Percentiles rank a stretch among this genome's conserved stretches.
These are phyloP conservation scores for Drosophila aff. DNA, from an alignment of 1,140 invertebrate species.

Conservation along the genomic window DNA sequence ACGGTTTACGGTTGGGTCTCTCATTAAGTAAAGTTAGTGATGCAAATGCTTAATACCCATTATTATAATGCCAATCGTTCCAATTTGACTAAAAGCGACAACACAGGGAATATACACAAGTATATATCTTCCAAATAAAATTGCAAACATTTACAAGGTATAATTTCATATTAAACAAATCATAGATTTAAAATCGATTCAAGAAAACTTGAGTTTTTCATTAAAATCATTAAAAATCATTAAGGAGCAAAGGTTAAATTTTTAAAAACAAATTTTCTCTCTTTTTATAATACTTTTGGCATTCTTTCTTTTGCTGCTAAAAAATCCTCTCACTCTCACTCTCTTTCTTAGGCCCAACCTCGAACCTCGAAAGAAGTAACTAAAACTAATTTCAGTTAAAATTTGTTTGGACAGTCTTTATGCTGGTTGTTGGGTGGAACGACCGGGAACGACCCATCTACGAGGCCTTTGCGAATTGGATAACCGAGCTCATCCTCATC, in stretches of 20 bases:
- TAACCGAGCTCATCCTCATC: constrained; percentile 91
- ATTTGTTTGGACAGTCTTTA: constrained; percentile 75
- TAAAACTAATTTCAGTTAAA: constrained; percentile 76
- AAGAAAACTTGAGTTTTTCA: constrained; percentile 23
- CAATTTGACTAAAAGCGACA: constrained; percentile 50
- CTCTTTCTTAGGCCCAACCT: constrained; percentile 16
- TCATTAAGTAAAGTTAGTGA: constrained; percentile 29
- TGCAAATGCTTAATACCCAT: constrained; percentile 43
- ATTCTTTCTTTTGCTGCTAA: constrained; percentile 57
- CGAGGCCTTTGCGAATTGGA: constrained; percentile 91
- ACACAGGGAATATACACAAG: constrained; percentile 33
- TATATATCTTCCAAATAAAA: constrained; percentile 19
- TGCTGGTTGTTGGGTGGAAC: constrained; percentile 60
- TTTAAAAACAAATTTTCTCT: constrained; percentile 55
- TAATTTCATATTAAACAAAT: constrained; percentile 27
- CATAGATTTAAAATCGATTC: constrained; percentile 48
- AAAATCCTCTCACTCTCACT: constrained; percentile 25
- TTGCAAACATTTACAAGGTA: constrained; percentile 27
- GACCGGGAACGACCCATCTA: constrained; percentile 76
- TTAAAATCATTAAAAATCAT: constrained; percentile 1
- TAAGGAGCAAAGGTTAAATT: constrained; percentile 27
- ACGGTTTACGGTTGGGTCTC: constrained; percentile 39
- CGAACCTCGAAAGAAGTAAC: constrained; percentile 33
- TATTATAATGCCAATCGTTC: constrained; percentile 53
- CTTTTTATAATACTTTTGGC: constrained; percentile 80